These are phyloP conservation scores for Osmerus eperlanus DNA, from an alignment of 2,113 vertebrate species.

Conservation along the genomic window DNA sequence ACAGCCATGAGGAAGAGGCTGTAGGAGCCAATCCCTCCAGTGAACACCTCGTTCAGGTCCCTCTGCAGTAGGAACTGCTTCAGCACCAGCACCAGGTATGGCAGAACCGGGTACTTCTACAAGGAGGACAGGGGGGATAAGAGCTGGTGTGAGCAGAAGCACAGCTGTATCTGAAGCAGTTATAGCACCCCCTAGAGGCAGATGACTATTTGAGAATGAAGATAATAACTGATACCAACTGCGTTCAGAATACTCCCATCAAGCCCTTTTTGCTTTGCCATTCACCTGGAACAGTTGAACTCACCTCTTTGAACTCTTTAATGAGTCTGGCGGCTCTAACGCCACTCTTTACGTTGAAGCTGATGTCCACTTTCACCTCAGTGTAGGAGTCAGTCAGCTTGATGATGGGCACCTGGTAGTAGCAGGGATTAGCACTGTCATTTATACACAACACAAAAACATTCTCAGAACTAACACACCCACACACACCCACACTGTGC, in stretches of 20 bases:
- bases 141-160: neutral
- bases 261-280: too few species aligned
- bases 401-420: slow-evolving; percentile 91
- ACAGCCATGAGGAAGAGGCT: slow-evolving; percentile 99
- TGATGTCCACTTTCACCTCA: slow-evolving; percentile 99
- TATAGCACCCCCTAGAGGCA: neutral
- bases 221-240: neutral
- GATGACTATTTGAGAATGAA: neutral
- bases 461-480: neutral
- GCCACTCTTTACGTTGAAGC: slow-evolving; percentile 96
- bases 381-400: slow-evolving; percentile 96
- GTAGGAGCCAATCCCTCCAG: slow-evolving; percentile 96
- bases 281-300: neutral
- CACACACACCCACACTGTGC: slow-evolving; percentile 23
- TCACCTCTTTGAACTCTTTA: slow-evolving; percentile 96
- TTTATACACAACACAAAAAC: neutral
- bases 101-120: slow-evolving; percentile 96
- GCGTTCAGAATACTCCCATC: too few species aligned
- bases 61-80: slow-evolving; percentile 98
- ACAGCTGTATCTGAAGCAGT: neutral
- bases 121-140: slow-evolving; percentile 11
- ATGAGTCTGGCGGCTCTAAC: slow-evolving; percentile 95
- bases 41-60: slow-evolving; percentile 98
- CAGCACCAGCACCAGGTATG: slow-evolving; percentile 95
- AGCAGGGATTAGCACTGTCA: slow-evolving; percentile 9